Percentiles rank a stretch among this genome's conserved stretches.
phyloP scores from a whole-genome alignment of 2,113 vertebrate genomes.

The Hippocampus barbouri region DNA sequence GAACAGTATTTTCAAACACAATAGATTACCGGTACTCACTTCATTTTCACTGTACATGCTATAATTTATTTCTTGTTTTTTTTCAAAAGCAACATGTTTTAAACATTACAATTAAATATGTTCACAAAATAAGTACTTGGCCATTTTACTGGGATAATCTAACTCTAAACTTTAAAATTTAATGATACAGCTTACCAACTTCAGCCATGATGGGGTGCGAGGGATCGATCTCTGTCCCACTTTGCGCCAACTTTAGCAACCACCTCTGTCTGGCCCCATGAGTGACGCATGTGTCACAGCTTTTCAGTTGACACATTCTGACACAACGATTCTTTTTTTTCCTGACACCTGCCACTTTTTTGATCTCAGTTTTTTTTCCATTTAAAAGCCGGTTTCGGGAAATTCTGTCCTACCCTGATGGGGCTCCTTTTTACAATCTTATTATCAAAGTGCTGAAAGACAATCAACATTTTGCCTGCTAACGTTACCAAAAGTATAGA shows the following conservation, averaged over 20 bases:
- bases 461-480: background rate
- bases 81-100: no score
- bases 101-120: background rate
- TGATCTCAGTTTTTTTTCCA: background rate
- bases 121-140: background rate
- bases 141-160: background rate
- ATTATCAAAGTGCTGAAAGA: no score
- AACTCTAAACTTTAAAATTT: background rate
- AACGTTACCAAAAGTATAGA: background rate
- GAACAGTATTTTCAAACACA: no score
- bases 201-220: background rate
- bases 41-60: no score
- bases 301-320: background rate
- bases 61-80: no score
- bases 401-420: background rate
- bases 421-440: no score
- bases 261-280: background rate
- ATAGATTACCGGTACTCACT: no score
- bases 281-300: background rate
- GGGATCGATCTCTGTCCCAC: background rate
- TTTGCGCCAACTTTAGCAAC: background rate
- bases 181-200: background rate
- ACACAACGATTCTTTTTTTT: background rate
- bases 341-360: background rate
- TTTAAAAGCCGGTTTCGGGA: background rate